Conservation (phyloP, 1,140 invertebrate genomes). For the Drosophila pachea region DNA sequence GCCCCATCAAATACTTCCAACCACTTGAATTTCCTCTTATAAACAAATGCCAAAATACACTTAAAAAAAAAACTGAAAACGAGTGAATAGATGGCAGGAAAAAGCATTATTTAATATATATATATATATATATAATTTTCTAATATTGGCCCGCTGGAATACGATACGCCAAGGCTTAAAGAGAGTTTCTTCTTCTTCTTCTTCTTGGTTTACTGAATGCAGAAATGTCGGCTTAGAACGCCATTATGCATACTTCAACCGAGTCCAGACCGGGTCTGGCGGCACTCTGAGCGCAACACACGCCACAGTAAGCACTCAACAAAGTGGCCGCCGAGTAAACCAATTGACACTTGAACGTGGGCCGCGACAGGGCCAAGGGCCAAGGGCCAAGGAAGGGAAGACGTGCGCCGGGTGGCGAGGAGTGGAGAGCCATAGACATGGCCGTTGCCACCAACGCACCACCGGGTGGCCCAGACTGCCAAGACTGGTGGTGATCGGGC, state of each 20-base stretch:
- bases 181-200: conserved; percentile 24
- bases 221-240: conserved; percentile 24
- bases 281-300: conserved; percentile 4
- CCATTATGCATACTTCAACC: conserved; percentile 46
- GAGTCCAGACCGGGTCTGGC: conserved; percentile 18
- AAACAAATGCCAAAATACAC: conserved; percentile 30
- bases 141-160: too few relatives aligned
- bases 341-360: conserved; percentile 71
- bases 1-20: conserved; percentile 43
- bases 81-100: conserved; percentile 1
- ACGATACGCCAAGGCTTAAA: too few relatives aligned
- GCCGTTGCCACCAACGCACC: conserved; percentile 33
- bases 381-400: background rate
- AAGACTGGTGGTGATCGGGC: conserved; percentile 14
- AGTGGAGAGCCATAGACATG: conserved; percentile 1
- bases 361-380: conserved; percentile 10
- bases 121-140: too few relatives aligned
- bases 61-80: conserved; percentile 9
- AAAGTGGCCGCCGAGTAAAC: conserved; percentile 69
- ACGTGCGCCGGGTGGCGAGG: background rate
- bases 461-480: conserved; percentile 34
- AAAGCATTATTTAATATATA: too few relatives aligned
- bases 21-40: conserved; percentile 34
- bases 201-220: conserved; percentile 33
- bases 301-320: conserved; percentile 52